These are phyloP conservation scores for Saguinus imperator DNA, from an alignment of 2,113 vertebrate genomes.

Conservation along the genomic window DNA sequence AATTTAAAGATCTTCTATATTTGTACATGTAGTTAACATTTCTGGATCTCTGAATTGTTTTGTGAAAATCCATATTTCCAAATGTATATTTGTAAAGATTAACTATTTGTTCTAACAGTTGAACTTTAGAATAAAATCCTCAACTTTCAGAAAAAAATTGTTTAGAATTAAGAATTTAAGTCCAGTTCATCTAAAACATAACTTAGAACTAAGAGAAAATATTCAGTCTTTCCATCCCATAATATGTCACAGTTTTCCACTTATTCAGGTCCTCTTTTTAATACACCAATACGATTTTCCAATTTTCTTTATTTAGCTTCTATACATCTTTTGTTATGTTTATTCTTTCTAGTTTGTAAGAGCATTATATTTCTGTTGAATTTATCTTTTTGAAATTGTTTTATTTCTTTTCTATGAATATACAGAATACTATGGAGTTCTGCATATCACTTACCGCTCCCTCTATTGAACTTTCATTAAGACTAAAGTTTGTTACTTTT, in stretches of 20 bases:
- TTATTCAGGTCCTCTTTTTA: constrained; percentile 46
- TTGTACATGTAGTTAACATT: neutral
- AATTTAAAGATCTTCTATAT: neutral
- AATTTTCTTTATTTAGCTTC: constrained; percentile 15
- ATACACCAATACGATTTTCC: neutral
- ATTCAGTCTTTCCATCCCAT: neutral
- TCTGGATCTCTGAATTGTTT: constrained; percentile 1
- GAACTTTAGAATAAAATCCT: constrained; percentile 36
- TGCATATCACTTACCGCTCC: neutral
- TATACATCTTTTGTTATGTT: neutral
- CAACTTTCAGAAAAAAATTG: constrained; percentile 42
- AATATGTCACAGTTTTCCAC: neutral
- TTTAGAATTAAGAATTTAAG: constrained; percentile 36
- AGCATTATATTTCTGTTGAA: constrained; percentile 26
- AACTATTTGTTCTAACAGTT: constrained; percentile 18
- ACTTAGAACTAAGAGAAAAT: constrained; percentile 23
- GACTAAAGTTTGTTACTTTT: constrained; percentile 5
- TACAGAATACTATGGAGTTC: constrained; percentile 7
- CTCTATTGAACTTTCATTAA: constrained; percentile 32
- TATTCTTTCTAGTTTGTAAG: constrained; percentile 23
- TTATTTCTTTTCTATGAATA: constrained; percentile 22
- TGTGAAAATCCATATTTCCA: constrained; percentile 2
- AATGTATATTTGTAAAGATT: neutral
- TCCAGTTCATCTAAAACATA: constrained; percentile 21
- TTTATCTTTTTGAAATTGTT: neutral